Percentiles rank a stretch among this genome's conserved stretches.
phyloP scores from a whole-genome alignment of 2,888 invertebrate genomes.

The Cephus runcator region DNA sequence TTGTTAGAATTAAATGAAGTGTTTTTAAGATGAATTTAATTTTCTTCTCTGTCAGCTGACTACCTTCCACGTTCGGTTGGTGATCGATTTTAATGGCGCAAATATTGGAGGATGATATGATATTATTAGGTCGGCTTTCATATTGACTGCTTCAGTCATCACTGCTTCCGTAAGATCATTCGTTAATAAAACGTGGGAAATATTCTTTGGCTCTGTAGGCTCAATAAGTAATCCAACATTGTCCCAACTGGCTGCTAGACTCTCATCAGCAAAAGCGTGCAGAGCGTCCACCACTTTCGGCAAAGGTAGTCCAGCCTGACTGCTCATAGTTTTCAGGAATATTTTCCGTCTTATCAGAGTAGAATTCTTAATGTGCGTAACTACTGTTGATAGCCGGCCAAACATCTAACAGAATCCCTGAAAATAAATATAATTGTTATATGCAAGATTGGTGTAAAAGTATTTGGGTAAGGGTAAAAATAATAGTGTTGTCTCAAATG shows the following conservation, averaged over 20 bases:
- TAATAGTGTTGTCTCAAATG: background rate
- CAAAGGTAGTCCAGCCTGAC: constrained; percentile 64
- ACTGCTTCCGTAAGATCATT: constrained; percentile 94
- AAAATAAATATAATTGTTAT: background rate
- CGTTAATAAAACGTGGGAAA: constrained; percentile 81
- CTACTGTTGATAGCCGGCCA: background rate
- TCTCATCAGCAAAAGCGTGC: constrained; percentile 76
- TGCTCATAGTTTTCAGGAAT: background rate
- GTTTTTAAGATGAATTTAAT: background rate
- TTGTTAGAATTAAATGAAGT: background rate
- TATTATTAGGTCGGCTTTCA: constrained; percentile 81
- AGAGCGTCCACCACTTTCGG: constrained; percentile 70
- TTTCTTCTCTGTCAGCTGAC: constrained; percentile 23
- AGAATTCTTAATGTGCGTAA: background rate
- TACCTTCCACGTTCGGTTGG: constrained; percentile 75
- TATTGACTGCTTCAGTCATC: constrained; percentile 79
- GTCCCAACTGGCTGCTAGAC: constrained; percentile 89
- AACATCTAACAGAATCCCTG: background rate
- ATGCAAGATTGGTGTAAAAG: background rate
- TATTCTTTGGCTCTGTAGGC: constrained; percentile 69
- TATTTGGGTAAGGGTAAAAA: background rate
- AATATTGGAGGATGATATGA: constrained; percentile 98
- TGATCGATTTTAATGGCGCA: constrained; percentile 81
- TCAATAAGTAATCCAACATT: constrained; percentile 94
- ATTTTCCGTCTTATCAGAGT: background rate